Base-by-base conservation (phyloP, 2,113 vertebrate species). In the Gulo gulo region DNA sequence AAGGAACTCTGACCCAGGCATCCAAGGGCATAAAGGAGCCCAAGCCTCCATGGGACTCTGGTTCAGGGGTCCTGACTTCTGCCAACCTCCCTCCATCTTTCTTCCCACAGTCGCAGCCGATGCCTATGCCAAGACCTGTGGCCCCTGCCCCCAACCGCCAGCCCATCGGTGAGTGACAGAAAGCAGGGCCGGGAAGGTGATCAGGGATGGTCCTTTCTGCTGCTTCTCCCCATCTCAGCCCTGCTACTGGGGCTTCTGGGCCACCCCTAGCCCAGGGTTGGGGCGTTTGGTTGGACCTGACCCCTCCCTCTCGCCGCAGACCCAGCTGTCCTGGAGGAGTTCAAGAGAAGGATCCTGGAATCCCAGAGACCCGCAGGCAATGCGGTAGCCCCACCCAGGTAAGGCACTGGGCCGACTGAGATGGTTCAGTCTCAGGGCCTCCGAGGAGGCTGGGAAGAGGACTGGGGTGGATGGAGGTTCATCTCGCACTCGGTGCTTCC, bases 291-390 rank as follows among this genome's bases (percentile, higher is more conserved):
- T 39, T 39, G 24, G 29, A 24, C 1, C 23, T 81, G 65, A 89
- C 31, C 13, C 1, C 3, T 52, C 21, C 24, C 29, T 92, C 61
- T 69, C 78, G 21, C 26, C 3, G 4, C 78, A 98, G 98, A 98
- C 73, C 36, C 42, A 1, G 84, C 9, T 0, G 11, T 2, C 45
- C 95, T 98, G 55, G 98, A 98, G 29, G 95, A 97, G 9, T 98
- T 98, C 84, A 98, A 96, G 96, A 97, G 26, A 88, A 96, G 24
- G 84, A 73, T 98, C 63, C 57, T 98, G 20, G 94, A 97, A 26
- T 88, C 95, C n/a, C 94, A 98, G 45, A 36, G 81, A 36, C 7
- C 7, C 6, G 4, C 18, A 9, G 20, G 88, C 71, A 80, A 23
- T 0, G 7, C 31, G 14, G 45, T 4, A 12, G 63, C 24, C 57